These are phyloP conservation scores for Pongo pygmaeus DNA, from an alignment of 2,113 vertebrate species.

Conservation along the genomic window DNA sequence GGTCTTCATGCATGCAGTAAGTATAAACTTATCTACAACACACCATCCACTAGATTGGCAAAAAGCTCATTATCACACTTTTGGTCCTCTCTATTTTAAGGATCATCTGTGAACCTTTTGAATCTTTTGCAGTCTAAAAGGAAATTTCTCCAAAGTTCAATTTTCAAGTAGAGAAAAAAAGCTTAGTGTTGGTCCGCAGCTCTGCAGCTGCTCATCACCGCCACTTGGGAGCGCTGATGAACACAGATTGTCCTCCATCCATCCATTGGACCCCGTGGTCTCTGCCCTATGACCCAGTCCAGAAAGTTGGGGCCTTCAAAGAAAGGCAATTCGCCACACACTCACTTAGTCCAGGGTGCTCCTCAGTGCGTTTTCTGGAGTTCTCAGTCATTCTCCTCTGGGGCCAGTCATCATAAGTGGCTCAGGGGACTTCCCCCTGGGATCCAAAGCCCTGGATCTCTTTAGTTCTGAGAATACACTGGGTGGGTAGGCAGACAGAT, in stretches of 20 bases:
- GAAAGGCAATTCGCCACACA: rapidly evolving
- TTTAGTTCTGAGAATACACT: neutral
- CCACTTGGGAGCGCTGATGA: neutral
- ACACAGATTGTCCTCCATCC: neutral
- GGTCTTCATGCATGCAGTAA: neutral
- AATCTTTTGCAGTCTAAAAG: neutral
- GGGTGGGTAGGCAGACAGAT: neutral
- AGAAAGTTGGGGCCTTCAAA: neutral
- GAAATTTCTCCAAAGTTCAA: neutral
- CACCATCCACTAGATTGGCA: neutral
- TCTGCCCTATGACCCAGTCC: too few relatives aligned
- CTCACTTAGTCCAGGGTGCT: neutral
- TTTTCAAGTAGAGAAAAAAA: neutral
- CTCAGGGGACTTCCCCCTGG: neutral
- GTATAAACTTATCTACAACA: neutral
- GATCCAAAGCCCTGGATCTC: neutral
- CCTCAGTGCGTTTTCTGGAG: too few relatives aligned
- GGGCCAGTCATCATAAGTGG: neutral
- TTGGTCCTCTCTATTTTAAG: neutral
- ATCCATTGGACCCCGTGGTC: rapidly evolving
- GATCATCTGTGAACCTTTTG: neutral
- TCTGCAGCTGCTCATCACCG: neutral
- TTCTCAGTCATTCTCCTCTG: neutral
- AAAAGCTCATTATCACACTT: neutral
- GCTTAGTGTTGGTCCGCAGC: neutral